Evolutionary conservation across 2,888 invertebrate species (phyloP), one percentile per base, ranked within the genome.

Genomic region (Orchestes rusci): DNA sequence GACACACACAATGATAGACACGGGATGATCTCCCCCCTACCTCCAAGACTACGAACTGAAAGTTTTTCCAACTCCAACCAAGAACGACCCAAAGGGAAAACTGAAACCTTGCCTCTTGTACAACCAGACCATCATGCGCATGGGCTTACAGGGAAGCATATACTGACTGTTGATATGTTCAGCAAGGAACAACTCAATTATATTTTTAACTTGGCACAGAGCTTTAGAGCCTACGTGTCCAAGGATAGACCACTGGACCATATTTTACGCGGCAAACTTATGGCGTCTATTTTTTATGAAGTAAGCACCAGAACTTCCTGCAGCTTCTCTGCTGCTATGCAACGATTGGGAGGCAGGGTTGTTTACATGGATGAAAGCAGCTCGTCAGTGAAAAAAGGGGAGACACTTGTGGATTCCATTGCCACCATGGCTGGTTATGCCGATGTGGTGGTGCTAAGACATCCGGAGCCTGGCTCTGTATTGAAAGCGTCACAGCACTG

Each of bases 251-350:
- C 80, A 0, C 67, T 95, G 36, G 90, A 91, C 64, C 86, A 93
- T 61, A 79, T 95, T 51, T 70, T 95, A 27, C 82, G 50, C 43
- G 56, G 56, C 41, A 94, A 93, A 73, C 76, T 96, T 2, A 87
- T 99, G 90, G 88, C 94, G 2, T 90, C 89, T 0, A 80, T 99
- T 63, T 99, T 99, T 69, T 99, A 93, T 69, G 99, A 99, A 76
- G 93, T 85, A 0, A 96, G 95, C 64, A 99, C 99, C 0, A 76
- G 99, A 48, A 99, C 99, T 0, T 84, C 86, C 58, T 90, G 91
- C 65, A 97, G 96, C 64, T 99, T 99, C 71, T 79, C 90, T 0
- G 90, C 92, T 1, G 99, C 99, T 1, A 96, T 97, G 93, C 87
- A 91, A 65, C 75, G 96, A 51, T 76, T 99, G 3, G 99, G 99